These are phyloP conservation scores for Poecilobothrus nobilitatus DNA, from an alignment of 2,888 invertebrate genomes.

Conservation along the genomic window DNA sequence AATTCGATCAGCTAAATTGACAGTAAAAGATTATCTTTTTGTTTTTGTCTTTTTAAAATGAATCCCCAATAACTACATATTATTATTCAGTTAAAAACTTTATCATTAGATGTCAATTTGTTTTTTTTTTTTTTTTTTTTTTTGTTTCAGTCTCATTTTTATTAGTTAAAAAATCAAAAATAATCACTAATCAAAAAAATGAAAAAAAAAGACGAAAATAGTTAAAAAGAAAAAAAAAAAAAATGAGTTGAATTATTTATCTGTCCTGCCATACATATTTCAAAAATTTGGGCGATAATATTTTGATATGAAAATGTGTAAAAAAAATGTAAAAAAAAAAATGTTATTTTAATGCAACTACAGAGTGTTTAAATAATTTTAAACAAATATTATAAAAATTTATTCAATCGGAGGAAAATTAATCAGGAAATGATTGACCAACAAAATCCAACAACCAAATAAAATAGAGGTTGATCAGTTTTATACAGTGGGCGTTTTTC, in stretches of 20 bases:
- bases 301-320: neutral
- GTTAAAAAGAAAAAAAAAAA: neutral
- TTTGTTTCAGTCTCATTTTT: no score
- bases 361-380: neutral
- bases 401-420: no score
- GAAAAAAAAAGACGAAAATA: neutral
- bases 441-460: no score
- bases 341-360: neutral
- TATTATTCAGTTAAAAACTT: neutral
- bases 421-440: no score
- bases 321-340: neutral
- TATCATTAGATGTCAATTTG: neutral
- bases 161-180: no score
- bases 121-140: neutral
- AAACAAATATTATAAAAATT: no score
- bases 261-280: neutral
- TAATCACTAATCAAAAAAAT: no score
- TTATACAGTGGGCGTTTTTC: no score
- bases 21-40: neutral
- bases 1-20: constrained; percentile 8
- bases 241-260: neutral
- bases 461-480: no score
- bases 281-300: neutral
- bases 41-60: no score
- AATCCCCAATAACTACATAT: neutral